A percentile compares a stretch with the other conserved stretches of the same genome.
Conservation (phyloP, 2,113 vertebrate genomes). For the Panthera uncia region DNA sequence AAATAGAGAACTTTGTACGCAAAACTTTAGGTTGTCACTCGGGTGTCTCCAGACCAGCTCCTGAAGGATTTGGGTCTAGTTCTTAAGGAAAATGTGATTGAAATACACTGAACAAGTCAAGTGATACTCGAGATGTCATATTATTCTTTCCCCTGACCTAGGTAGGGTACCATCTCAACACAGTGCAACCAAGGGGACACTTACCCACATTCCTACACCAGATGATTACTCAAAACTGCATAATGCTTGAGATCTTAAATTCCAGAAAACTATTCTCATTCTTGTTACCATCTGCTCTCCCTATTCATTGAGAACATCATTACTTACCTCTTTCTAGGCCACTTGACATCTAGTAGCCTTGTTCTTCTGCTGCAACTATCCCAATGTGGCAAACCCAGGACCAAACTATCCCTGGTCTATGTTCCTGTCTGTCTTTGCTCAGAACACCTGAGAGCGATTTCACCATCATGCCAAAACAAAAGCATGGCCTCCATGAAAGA, state of each 20-base stretch:
- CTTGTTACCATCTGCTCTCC: neutral
- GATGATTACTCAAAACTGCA: neutral
- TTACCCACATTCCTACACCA: neutral
- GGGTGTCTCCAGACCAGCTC: neutral
- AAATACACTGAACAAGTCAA: neutral
- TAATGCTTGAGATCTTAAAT: neutral
- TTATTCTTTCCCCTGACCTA: neutral
- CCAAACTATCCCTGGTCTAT: neutral
- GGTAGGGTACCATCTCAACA: neutral
- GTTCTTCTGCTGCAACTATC: neutral
- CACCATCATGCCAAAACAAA: neutral
- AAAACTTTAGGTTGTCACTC: neutral
- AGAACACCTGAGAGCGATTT: neutral
- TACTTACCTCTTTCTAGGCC: neutral
- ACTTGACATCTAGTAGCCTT: neutral
- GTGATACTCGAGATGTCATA: too few relatives aligned
- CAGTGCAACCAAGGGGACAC: neutral
- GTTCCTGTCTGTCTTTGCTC: neutral
- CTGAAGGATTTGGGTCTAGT: neutral
- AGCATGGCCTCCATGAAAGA: neutral
- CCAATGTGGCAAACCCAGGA: neutral
- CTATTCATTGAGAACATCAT: neutral
- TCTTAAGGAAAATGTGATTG: neutral
- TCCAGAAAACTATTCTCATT: neutral
- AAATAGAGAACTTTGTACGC: neutral